Conservation (phyloP, 92 coral and sea anemone genomes). For the Phymanthus crucifer region DNA sequence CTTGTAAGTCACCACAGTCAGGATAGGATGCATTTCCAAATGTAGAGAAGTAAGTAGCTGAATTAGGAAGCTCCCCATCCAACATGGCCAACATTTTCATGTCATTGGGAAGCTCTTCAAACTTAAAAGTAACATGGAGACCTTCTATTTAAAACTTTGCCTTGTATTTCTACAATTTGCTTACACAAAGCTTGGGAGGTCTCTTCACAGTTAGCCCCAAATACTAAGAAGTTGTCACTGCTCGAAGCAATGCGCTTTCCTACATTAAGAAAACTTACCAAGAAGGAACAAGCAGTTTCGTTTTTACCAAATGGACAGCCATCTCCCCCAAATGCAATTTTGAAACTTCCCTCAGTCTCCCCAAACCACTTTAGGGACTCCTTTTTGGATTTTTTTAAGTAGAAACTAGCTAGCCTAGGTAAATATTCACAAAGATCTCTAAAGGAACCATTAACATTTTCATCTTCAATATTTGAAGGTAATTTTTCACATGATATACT, state of each 20-base stretch:
- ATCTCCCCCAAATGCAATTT: constrained; percentile 55
- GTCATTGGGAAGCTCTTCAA: constrained; percentile 36
- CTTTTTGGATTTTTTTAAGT: constrained; percentile 22
- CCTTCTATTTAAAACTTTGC: constrained; percentile 22
- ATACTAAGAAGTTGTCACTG: constrained; percentile 51
- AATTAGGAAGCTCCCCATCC: constrained; percentile 26
- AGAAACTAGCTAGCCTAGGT: constrained; percentile 67
- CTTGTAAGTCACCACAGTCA: constrained; percentile 38
- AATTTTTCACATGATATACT: constrained; percentile 44
- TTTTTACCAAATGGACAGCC: constrained; percentile 71
- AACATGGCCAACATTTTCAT: constrained; percentile 39
- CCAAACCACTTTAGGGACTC: constrained; percentile 73
- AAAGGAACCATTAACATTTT: constrained; percentile 59
- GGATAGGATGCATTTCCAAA: constrained; percentile 29
- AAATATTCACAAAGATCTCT: constrained; percentile 67
- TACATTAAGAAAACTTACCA: constrained; percentile 63
- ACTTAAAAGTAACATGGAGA: constrained; percentile 26
- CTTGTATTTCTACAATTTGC: constrained; percentile 51
- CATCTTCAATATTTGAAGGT: constrained; percentile 58
- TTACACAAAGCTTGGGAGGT: constrained; percentile 45
- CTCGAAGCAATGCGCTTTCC: constrained; percentile 57
- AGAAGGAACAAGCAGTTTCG: constrained; percentile 67
- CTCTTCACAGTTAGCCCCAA: constrained; percentile 62
- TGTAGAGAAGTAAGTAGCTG: constrained; percentile 33
- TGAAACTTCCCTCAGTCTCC: constrained; percentile 61